These are phyloP conservation scores for Rafetus swinhoei DNA, from an alignment of 2,113 vertebrate genomes.

Conservation along the genomic window DNA sequence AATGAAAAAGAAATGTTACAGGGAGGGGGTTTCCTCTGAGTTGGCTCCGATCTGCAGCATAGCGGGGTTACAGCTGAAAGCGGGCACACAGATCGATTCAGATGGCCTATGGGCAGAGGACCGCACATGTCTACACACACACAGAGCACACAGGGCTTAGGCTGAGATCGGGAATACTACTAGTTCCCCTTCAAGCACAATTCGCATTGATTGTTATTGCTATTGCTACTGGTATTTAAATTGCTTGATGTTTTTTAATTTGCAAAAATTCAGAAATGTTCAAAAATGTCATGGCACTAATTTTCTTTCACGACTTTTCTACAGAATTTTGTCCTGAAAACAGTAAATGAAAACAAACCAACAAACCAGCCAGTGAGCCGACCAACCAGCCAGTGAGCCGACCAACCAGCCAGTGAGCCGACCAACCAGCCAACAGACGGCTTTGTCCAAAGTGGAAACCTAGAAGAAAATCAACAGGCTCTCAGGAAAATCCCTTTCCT, in stretches of 20 bases:
- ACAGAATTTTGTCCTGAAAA: background rate
- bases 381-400: no score
- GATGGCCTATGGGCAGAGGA: constrained; percentile 29
- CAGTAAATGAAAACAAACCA: background rate
- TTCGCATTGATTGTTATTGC: background rate
- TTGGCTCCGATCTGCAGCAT: constrained; percentile 42
- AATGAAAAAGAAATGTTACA: constrained; percentile 46
- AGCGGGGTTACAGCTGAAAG: constrained; percentile 57
- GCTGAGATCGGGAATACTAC: background rate
- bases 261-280: background rate
- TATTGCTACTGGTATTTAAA: background rate
- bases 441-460: accelerated
- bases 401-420: no score
- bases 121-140: background rate
- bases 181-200: background rate
- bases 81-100: constrained; percentile 47
- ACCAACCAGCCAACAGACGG: background rate
- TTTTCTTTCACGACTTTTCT: background rate
- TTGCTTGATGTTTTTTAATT: background rate
- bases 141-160: background rate
- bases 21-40: constrained; percentile 13
- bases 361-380: background rate
- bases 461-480: background rate
- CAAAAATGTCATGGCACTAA: background rate
- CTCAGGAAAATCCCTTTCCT: background rate